Base-by-base conservation (phyloP, 2,113 vertebrate species). In the Oryzias celebensis region DNA sequence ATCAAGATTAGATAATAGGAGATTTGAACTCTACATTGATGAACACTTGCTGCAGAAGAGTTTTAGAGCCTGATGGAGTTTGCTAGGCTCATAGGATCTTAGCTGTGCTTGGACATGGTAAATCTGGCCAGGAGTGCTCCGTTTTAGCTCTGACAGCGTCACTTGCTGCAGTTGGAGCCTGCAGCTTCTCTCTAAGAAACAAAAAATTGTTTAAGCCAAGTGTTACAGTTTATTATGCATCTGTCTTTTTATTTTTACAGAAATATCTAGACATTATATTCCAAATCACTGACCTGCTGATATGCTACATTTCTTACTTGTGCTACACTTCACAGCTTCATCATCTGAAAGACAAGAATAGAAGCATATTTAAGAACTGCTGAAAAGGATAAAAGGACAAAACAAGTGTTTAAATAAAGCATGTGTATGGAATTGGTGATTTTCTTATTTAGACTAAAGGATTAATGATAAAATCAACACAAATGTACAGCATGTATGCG, bases 11-110 rank as follows among this genome's bases (percentile, higher is more conserved):
- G 2, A 36, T 13, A 36, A 36, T 36, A 36, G 2, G 10, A 36
- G 8, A 10, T 36, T 36, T 10, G 3, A 10, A 36, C 36, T 95
- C 89, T 91, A 98, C 97, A 98, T 68, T 15, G 81, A 82, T 28
- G 83, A 87, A 81, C 97, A 99, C 65, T 94, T 91, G 81, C 93
- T 85, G 74, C 97, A 99, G 85, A 93, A 86, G 65, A 98, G 96
- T 83, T 98, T 98, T 65, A 99, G 72, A 17, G 92, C 91, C 83
- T 96, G 94, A 83, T 92, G 84, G 16, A 96, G 93, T 58, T 78
- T 92, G 60, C 58, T 81, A 0, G 97, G 97, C 72, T 94, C 86
- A 0, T 94, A 98, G 7, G 88, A 92, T 66, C 81, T 90, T 48
- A 99, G 78, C 73, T 92, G 94, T 71, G 91, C 96, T 79, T 88